Evolutionary conservation across 2,888 invertebrate species (phyloP), one percentile per base, ranked within the genome.

Genomic region (Ommatoiulus sabulosus): DNA sequence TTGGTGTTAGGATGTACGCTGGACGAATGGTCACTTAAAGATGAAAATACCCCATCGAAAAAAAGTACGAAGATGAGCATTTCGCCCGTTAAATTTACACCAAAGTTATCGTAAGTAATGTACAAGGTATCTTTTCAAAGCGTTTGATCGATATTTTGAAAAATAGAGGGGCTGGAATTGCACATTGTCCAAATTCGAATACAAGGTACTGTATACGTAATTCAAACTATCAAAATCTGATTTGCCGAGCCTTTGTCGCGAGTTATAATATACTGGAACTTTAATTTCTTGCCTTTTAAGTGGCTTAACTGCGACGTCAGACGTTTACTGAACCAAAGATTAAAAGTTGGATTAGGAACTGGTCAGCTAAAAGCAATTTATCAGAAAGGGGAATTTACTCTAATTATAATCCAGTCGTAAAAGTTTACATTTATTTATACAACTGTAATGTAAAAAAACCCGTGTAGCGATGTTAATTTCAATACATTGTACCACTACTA

Each of bases 21-120:
- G 72, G 92, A 98, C 10, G 96, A 97, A 87, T 98, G 98, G 98
- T 93, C 98, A 8, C n/a, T n/a, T 94, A 96, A 44, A 94, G 94
- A 6, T 97, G 97, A 92, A 98, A 97, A 1, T 98, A 96, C 92
- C 97, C 97, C 0, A 92, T 96, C 87, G 98, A 98, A 92, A 94
- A 87, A 46, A 94, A 94, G 91, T 98, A 96, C 92, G 92, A 92
- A 3, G 95, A 97, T 92, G 91, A 93, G 0, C 92, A 94, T 4
- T 96, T 96, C 93, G 96, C 97, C 0, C 92, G 94, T 87, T 92
- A 93, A 90, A 95, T 96, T 20, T 98, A 97, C 92, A 93, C 95
- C 89, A 94, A 94, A 92, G 96, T 96, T 90, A 97, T 98, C 93
- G 97, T 97, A 93, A 94, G 95, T n/a, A n/a, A n/a, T n/a, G n/a